phyloP scores from a whole-genome alignment of 2,888 invertebrate genomes.

The Calliopum simillimum region DNA sequence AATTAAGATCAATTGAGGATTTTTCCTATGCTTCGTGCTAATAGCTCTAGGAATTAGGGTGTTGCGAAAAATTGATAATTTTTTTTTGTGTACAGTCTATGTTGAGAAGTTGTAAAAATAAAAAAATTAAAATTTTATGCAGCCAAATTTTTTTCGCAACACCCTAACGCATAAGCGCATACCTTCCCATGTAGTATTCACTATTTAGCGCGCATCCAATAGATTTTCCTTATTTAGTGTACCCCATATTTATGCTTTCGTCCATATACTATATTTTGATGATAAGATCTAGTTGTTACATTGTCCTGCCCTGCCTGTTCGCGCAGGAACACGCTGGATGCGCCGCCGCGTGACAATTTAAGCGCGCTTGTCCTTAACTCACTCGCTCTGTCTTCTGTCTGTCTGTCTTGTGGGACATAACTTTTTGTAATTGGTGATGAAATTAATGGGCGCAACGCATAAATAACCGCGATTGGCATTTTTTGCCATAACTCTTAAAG shows the following conservation, averaged over 20 bases:
- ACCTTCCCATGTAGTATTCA: no score
- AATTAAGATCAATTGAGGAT: constrained; percentile 51
- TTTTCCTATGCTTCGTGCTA: constrained; percentile 17
- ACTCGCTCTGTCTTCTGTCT: constrained; percentile 6
- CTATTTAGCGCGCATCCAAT: no score
- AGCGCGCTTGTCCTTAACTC: neutral
- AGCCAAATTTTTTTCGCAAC: no score
- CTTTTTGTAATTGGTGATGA: constrained; percentile 54
- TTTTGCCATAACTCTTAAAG: no score
- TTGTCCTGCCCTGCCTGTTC: constrained; percentile 3
- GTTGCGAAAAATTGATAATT: no score
- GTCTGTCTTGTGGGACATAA: constrained; percentile 30
- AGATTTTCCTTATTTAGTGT: no score
- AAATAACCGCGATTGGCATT: constrained; percentile 47
- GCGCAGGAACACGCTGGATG: no score
- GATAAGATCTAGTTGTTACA: constrained; percentile 27
- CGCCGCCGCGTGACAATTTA: constrained; percentile 16
- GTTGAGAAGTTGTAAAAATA: no score
- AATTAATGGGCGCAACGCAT: constrained; percentile 56
- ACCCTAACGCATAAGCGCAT: no score
- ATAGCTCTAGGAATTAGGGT: neutral
- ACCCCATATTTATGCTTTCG: no score
- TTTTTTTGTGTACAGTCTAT: no score
- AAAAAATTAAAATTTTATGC: no score
- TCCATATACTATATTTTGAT: neutral